Evolutionary conservation across 2,113 vertebrate genomes (phyloP).

Genomic region (Saguinus midas): DNA sequence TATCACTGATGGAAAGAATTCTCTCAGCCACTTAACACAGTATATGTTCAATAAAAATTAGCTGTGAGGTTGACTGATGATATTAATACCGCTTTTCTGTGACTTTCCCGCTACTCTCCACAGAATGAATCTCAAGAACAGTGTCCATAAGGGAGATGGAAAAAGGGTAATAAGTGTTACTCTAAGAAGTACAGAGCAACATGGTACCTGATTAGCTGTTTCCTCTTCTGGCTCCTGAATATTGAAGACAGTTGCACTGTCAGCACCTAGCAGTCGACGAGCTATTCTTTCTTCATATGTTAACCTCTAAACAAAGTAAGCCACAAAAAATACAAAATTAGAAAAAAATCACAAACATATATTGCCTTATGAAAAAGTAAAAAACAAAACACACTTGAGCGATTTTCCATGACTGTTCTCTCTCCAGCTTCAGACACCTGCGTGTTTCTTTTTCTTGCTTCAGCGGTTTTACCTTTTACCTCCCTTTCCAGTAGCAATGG

Average conservation of each 20-base stretch:
- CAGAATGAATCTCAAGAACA: not conserved
- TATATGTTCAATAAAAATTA: not conserved
- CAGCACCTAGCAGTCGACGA: conserved; percentile 95
- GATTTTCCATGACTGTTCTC: not conserved
- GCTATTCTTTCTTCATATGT: conserved; percentile 99
- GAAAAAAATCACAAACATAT: not conserved
- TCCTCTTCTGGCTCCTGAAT: conserved; percentile 94
- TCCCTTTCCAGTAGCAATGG: not conserved
- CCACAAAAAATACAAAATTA: not conserved
- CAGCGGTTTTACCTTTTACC: not conserved
- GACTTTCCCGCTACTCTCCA: not conserved
- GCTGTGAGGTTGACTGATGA: not conserved
- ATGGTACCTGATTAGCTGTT: conserved; percentile 87
- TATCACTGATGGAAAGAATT: not conserved
- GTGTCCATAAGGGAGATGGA: not conserved
- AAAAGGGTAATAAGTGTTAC: not conserved
- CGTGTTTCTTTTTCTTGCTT: not conserved
- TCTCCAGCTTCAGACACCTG: not conserved
- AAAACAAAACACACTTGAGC: not conserved
- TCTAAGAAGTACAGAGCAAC: not conserved
- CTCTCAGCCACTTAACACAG: not conserved
- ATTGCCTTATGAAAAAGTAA: not conserved
- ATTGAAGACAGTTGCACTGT: conserved; percentile 95
- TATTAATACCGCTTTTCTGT: not conserved
- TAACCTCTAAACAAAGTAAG: conserved; percentile 87